A percentile compares a stretch with the other conserved stretches of the same genome.
Conservation (phyloP, 2,113 vertebrate genomes). For the Danionella cerebrum region DNA sequence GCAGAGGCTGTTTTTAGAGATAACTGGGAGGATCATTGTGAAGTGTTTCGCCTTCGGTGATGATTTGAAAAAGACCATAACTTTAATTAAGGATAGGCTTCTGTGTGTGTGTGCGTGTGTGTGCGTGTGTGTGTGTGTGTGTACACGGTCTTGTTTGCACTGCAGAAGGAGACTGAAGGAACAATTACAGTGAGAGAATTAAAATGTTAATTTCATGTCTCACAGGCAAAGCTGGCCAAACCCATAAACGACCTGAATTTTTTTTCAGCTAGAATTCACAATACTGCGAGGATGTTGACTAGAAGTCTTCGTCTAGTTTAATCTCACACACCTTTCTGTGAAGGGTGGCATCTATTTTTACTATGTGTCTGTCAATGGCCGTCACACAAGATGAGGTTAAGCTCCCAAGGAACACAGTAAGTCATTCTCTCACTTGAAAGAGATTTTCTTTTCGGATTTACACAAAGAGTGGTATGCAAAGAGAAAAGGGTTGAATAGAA, state of each 20-base stretch:
- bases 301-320: too few species aligned
- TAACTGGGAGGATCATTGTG: not conserved
- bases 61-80: not conserved
- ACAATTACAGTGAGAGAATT: not conserved
- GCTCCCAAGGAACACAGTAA: not conserved
- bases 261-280: too few species aligned
- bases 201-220: not conserved
- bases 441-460: not conserved
- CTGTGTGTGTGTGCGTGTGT: not conserved
- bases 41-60: not conserved
- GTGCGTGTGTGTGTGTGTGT: not conserved
- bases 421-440: not conserved
- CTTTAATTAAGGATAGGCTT: not conserved
- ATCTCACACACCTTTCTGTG: too few species aligned
- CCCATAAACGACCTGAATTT: too few species aligned
- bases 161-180: not conserved
- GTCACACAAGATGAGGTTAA: too few species aligned
- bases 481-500: not conserved
- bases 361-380: too few species aligned
- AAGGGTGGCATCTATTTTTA: too few species aligned
- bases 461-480: conserved; percentile 1
- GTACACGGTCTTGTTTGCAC: not conserved
- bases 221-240: too few species aligned
- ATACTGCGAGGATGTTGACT: too few species aligned
- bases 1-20: not conserved